Evolutionary conservation across 1,140 invertebrate genomes (phyloP).

Genomic region (Pseudomyrmex sp.): DNA sequence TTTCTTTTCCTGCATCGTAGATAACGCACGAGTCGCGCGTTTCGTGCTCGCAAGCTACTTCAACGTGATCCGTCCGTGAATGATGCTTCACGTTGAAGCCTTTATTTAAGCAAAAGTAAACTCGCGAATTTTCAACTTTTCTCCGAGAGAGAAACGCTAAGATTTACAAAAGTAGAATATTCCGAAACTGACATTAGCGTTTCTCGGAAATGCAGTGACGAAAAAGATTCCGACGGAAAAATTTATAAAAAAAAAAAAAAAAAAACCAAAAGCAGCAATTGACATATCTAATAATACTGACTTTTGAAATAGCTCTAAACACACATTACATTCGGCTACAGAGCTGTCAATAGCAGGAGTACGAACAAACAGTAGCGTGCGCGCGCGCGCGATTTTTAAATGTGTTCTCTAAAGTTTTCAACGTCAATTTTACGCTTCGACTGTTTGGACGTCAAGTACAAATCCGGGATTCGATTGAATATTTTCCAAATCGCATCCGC

Average conservation of each 20-base stretch:
- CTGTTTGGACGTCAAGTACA: slow-evolving; percentile 1
- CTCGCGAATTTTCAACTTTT: not conserved
- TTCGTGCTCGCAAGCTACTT: slow-evolving; percentile 3
- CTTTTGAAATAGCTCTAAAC: slow-evolving; percentile 6
- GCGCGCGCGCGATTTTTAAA: not conserved
- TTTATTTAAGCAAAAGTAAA: not conserved
- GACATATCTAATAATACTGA: not conserved
- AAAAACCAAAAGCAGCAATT: not conserved
- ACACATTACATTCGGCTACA: not conserved
- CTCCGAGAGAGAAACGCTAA: not conserved
- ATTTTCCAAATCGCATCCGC: slow-evolving; percentile 20
- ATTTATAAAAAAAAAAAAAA: too few species aligned
- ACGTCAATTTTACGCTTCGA: slow-evolving; percentile 17
- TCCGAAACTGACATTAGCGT: not conserved
- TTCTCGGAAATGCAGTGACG: too few species aligned
- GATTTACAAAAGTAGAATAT: too few species aligned
- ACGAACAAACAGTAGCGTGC: slow-evolving; percentile 11
- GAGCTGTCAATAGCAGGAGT: slow-evolving; percentile 12
- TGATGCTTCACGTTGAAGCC: not conserved
- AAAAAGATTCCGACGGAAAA: too few species aligned
- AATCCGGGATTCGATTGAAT: slow-evolving; percentile 3
- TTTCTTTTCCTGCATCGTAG: not conserved
- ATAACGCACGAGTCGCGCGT: slow-evolving; percentile 15
- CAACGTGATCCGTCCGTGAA: not conserved
- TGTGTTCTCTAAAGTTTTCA: slow-evolving; percentile 32